Conservation (phyloP, 2,797 vertebrate species). For the Neoniphon sammara region DNA sequence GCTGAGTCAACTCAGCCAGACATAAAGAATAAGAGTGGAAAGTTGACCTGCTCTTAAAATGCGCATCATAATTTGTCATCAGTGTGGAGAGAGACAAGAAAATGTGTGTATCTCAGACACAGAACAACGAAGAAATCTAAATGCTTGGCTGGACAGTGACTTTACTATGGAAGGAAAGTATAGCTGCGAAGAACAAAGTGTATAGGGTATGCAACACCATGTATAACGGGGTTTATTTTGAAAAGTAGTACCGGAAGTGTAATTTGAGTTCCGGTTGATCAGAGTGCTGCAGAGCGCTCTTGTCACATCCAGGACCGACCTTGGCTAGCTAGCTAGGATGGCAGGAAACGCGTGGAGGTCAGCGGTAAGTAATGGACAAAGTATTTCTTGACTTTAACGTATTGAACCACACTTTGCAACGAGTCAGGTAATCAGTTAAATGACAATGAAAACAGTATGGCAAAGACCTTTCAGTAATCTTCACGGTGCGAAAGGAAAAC, state of each 20-base stretch:
- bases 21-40: too few species aligned
- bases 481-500: not conserved
- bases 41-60: too few species aligned
- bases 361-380: conserved; percentile 76
- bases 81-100: too few species aligned
- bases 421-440: rapidly evolving
- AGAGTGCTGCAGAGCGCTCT: not conserved
- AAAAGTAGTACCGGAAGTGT: conserved; percentile 34
- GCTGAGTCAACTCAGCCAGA: too few species aligned
- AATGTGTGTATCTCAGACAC: too few species aligned
- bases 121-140: too few species aligned
- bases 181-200: too few species aligned
- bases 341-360: conserved; percentile 84
- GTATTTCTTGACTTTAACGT: rapidly evolving
- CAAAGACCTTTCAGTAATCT: not conserved
- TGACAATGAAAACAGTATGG: not conserved
- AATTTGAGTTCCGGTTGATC: rapidly evolving
- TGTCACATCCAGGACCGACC: conserved; percentile 44
- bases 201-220: too few species aligned
- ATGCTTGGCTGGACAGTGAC: too few species aligned
- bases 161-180: too few species aligned
- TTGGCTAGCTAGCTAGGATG: conserved; percentile 75
- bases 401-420: not conserved
- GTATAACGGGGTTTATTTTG: conserved; percentile 44
- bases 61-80: too few species aligned